These are phyloP conservation scores for Meloidogyne floridensis DNA, from an alignment of 1,140 invertebrate species.

Conservation along the genomic window DNA sequence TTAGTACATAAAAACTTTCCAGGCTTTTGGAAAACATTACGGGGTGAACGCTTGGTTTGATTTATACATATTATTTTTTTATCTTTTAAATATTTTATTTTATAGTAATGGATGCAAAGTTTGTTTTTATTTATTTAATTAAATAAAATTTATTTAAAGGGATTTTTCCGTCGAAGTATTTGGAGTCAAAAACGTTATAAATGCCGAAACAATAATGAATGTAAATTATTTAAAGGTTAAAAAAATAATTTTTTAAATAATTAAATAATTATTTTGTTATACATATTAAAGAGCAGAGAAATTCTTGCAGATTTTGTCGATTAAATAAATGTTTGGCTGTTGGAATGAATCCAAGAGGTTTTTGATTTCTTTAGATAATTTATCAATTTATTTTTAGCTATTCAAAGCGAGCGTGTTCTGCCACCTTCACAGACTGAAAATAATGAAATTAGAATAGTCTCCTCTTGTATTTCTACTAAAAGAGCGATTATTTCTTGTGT, in stretches of 20 bases:
- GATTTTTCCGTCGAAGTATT: slow-evolving; percentile 58
- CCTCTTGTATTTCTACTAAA: neutral
- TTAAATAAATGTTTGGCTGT: slow-evolving; percentile 53
- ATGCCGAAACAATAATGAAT: slow-evolving; percentile 51
- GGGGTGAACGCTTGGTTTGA: slow-evolving; percentile 56
- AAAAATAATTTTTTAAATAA: neutral
- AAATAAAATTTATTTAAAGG: slow-evolving; percentile 29
- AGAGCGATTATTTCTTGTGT: neutral
- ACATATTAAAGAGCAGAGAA: slow-evolving; percentile 53
- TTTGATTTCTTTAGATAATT: neutral
- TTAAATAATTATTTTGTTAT: neutral
- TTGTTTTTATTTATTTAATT: neutral
- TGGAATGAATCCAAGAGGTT: slow-evolving; percentile 57
- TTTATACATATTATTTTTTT: neutral
- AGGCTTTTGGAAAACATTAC: slow-evolving; percentile 60
- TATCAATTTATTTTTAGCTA: slow-evolving; percentile 28
- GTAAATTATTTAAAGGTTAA: slow-evolving; percentile 51
- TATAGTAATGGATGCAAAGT: slow-evolving; percentile 28
- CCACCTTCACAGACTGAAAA: neutral
- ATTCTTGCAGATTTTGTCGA: slow-evolving; percentile 57
- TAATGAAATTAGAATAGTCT: slow-evolving; percentile 1
- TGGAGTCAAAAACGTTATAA: slow-evolving; percentile 62
- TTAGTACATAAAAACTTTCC: slow-evolving; percentile 12
- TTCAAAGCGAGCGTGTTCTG: slow-evolving; percentile 44
- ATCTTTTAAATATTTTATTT: too few relatives aligned